Base-by-base conservation (phyloP, 2,797 vertebrate species). In the Oreochromis grahami region DNA sequence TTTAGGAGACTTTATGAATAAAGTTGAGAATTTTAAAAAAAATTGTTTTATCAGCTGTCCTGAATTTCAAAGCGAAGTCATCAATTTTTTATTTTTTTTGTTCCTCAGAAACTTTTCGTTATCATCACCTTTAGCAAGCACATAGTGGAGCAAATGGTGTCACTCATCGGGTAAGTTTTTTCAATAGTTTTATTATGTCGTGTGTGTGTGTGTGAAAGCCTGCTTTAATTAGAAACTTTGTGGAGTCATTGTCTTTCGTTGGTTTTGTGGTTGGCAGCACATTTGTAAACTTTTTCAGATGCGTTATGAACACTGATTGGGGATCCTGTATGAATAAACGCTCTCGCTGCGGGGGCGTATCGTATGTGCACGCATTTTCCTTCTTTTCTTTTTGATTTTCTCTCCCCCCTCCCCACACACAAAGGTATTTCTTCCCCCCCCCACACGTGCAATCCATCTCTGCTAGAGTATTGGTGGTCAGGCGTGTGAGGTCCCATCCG, bases 71-170 rank as follows among this genome's bases (percentile, higher is more conserved):
- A 21, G 6, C 19, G 38, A 10, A 78, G 81, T 65, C n/a, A 41
- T 41, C 19, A 21, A 21, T 68, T 5, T 83, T 5, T 81, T 2
- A 88, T n/a, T 38, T 53, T 26, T 60, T 34, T 85, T 84, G 92
- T 88, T 92, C 91, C 91, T 90, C 97, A 99, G 98, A 99, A 99
- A 98, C 97, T 99, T 56, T 99, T 99, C 88, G 99, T 99, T 77
- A 98, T 99, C 91, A 96, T 99, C 89, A 98, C 98, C 76, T 99
- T 99, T 97, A 99, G 99, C 97, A 99, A 98, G 95, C 99, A 99
- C 96, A 99, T 99, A 95, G 98, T 99, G 96, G 97, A 99, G 93
- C 98, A 99, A 96, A 99, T 99, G 98, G 98, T 99, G 93, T 96
- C 97, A 85, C 97, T 99, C 92, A 98, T 99, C 34, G 99, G 98